A percentile compares a stretch with the other conserved stretches of the same genome.
These are phyloP conservation scores for Manis pentadactyla DNA, from an alignment of 2,797 vertebrate genomes.

Conservation along the genomic window DNA sequence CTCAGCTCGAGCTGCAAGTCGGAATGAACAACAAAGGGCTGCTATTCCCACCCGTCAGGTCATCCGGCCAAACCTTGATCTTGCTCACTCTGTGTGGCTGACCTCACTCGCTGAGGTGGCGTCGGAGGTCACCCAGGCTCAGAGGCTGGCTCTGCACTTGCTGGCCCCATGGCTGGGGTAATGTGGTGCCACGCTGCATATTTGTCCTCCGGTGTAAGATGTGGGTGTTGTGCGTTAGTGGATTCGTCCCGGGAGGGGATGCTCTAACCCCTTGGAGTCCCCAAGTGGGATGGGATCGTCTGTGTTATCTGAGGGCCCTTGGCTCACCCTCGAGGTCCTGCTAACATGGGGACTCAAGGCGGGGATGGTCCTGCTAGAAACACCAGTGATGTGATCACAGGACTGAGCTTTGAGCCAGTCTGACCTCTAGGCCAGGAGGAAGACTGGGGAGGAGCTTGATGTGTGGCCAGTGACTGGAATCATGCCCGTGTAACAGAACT, in stretches of 20 bases:
- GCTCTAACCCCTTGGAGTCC: neutral
- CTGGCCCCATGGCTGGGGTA: neutral
- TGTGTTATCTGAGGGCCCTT: neutral
- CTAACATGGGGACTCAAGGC: too few relatives aligned
- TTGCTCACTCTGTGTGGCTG: neutral
- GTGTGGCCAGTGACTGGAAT: neutral
- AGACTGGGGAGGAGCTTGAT: neutral
- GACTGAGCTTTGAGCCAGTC: neutral
- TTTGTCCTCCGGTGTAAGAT: neutral
- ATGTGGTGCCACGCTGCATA: neutral
- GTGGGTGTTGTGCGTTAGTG: neutral
- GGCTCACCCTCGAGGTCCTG: neutral
- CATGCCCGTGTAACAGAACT: accelerated
- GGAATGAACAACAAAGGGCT: accelerated
- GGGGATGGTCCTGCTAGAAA: neutral
- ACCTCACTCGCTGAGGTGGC: neutral
- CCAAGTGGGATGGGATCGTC: too few relatives aligned
- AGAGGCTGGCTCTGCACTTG: neutral
- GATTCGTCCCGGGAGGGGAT: too few relatives aligned
- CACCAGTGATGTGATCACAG: neutral
- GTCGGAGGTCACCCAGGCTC: too few relatives aligned
- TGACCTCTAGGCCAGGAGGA: neutral
- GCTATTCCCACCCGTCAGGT: neutral
- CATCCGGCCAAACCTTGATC: neutral
- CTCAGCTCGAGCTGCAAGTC: neutral